Percentiles rank a stretch among this genome's conserved stretches.
These are phyloP conservation scores for Pseudomugil tenellus DNA, from an alignment of 2,797 vertebrate species.

Conservation along the genomic window DNA sequence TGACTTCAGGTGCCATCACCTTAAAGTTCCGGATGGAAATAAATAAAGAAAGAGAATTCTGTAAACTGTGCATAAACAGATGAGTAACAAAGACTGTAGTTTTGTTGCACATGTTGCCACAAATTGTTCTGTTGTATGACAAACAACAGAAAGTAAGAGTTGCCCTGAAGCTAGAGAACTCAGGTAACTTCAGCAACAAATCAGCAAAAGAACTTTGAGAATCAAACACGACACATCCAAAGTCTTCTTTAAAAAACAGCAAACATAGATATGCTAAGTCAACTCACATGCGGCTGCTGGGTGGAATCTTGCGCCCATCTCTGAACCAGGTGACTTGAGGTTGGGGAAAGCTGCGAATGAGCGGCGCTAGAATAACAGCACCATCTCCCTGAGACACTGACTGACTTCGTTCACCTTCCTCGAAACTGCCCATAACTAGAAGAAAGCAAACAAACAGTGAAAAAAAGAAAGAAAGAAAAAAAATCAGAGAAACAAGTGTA, in stretches of 20 bases:
- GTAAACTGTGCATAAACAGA: neutral
- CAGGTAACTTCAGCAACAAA: conserved; percentile 6
- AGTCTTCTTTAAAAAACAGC: neutral
- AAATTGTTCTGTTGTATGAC: conserved; percentile 23
- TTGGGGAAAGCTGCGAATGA: conserved; percentile 93
- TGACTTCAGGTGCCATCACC: conserved; percentile 27
- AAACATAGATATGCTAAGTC: neutral
- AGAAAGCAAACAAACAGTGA: neutral
- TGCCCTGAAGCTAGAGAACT: conserved; percentile 20
- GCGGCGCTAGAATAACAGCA: conserved; percentile 87
- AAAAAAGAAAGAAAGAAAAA: neutral
- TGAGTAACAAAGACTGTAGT: conserved; percentile 5
- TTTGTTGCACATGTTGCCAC: no score
- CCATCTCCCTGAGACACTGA: conserved; percentile 93
- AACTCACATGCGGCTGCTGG: conserved; percentile 96
- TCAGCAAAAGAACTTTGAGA: neutral
- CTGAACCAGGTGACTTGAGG: conserved; percentile 98
- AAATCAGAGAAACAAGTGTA: no score
- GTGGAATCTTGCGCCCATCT: conserved; percentile 95
- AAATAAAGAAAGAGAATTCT: conserved; percentile 19
- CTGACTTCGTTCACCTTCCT: conserved; percentile 87
- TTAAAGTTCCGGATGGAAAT: conserved; percentile 15
- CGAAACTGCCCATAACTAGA: conserved; percentile 96
- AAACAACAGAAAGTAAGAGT: conserved; percentile 11
- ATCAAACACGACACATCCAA: conserved; percentile 23